Conservation (phyloP, 2,113 vertebrate species). For the Apodemus speciosus region DNA sequence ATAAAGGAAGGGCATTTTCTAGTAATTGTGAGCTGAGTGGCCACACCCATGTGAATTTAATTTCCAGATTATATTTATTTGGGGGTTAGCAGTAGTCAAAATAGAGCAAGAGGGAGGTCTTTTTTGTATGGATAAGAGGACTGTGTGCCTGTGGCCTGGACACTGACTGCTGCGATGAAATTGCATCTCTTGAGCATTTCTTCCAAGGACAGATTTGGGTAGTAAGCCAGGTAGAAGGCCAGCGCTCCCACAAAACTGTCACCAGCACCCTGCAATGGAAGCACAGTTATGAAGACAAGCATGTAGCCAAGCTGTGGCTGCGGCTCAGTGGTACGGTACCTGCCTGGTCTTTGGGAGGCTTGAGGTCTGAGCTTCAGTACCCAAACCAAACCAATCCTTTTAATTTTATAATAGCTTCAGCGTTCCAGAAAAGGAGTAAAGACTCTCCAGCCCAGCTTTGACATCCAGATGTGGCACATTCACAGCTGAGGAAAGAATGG, state of each 20-base stretch:
- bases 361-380: background rate
- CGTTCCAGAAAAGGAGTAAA: conserved; percentile 20
- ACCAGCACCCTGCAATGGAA: conserved; percentile 92
- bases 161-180: conserved; percentile 90
- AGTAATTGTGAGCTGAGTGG: conserved; percentile 11
- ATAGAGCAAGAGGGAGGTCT: conserved; percentile 90
- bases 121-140: conserved; percentile 90
- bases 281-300: conserved; percentile 56
- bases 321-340: background rate
- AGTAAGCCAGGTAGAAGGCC: conserved; percentile 94
- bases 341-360: background rate
- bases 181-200: conserved; percentile 94
- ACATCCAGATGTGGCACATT: background rate
- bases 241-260: conserved; percentile 97
- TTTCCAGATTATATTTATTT: conserved; percentile 44
- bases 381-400: background rate
- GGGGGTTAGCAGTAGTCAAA: conserved; percentile 78
- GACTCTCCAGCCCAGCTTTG: background rate
- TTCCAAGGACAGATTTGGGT: conserved; percentile 90
- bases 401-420: conserved; percentile 33
- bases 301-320: conserved; percentile 31
- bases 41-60: conserved; percentile 11
- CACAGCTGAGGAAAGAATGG: background rate
- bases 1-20: conserved; percentile 27
- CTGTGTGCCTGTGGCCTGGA: conserved; percentile 92